phyloP scores from a whole-genome alignment of 2,113 vertebrate genomes.

The Oenanthe oenanthe region DNA sequence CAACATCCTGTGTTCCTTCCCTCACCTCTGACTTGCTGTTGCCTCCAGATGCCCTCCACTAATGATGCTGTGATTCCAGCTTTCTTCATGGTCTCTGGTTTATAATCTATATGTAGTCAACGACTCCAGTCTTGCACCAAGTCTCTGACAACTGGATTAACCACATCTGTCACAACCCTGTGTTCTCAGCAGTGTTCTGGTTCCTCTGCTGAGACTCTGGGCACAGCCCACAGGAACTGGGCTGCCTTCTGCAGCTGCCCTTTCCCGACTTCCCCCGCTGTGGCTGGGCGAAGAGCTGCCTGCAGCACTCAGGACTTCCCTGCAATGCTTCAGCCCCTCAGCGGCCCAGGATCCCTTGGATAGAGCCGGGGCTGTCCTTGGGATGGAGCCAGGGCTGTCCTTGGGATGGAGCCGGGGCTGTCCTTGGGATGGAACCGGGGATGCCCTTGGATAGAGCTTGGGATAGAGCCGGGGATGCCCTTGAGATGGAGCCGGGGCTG shows the following conservation, averaged over 20 bases:
- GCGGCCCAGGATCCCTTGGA: too few species aligned
- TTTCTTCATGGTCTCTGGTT: not conserved
- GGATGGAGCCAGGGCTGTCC: accelerated
- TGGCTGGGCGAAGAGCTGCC: not conserved
- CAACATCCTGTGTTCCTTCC: not conserved
- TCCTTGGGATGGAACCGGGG: accelerated
- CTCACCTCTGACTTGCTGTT: not conserved
- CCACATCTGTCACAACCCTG: accelerated
- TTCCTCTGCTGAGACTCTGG: accelerated
- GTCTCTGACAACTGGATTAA: not conserved
- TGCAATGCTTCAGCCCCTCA: accelerated
- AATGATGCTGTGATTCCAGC: not conserved
- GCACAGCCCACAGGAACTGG: accelerated
- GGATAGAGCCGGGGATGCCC: accelerated
- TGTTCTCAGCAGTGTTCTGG: not conserved
- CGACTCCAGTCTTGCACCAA: not conserved
- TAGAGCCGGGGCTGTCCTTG: too few species aligned
- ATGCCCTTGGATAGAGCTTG: too few species aligned
- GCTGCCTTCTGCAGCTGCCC: too few species aligned
- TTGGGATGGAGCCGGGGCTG: accelerated
- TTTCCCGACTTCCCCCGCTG: accelerated
- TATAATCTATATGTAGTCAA: not conserved
- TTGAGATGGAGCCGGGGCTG: accelerated
- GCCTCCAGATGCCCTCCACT: not conserved
- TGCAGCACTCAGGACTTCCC: accelerated